Evolutionary conservation across 2,113 vertebrate species (phyloP), one percentile per base, ranked within the genome.

Genomic region (Stigmatopora argus): DNA sequence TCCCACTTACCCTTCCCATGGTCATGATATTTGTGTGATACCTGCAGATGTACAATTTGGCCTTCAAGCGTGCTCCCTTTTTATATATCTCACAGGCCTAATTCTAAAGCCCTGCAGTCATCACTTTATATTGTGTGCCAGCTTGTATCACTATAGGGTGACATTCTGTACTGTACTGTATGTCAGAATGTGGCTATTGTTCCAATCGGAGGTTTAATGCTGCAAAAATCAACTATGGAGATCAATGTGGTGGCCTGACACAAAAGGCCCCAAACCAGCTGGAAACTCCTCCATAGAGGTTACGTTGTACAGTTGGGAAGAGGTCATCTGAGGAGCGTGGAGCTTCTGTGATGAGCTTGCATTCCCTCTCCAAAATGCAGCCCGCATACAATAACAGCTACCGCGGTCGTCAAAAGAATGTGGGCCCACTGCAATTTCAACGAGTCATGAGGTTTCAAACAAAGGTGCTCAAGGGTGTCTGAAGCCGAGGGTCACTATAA

Each of bases 1-100:
- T 23, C 41, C 71, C 80, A 83, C 83, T 73, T 85, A 88, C 86
- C 79, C 74, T 87, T 70, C 80, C 84, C 88, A 88, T 89, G 79
- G 47, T 83, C 78, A 62, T 10, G 52, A 80, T 86, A 26, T 26
- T 62, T 60, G 67, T 62, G 71, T 65, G 70, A 53, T 62, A 69
- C 75, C 82, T 18, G 63, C 77, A 78, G 82, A 80, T 80, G 76
- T 65, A 79, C 72, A 58, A 69, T 63, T 78, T 75, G 78, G 44
- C 49, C 75, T 67, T 80, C 60, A 12, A 68, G 61, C 70, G 62
- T 48, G 66, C 76, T 60, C 64, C 73, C 86, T 80, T 80, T 87
- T 87, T 87, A 87, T 87, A 85, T 75, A 69, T 83, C 45, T 68
- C 77, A 75, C 75, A 23, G 70, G 61, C 35, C 26, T 72, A 69